Conservation (phyloP, 2,888 invertebrate species). For the Netelia melanura region DNA sequence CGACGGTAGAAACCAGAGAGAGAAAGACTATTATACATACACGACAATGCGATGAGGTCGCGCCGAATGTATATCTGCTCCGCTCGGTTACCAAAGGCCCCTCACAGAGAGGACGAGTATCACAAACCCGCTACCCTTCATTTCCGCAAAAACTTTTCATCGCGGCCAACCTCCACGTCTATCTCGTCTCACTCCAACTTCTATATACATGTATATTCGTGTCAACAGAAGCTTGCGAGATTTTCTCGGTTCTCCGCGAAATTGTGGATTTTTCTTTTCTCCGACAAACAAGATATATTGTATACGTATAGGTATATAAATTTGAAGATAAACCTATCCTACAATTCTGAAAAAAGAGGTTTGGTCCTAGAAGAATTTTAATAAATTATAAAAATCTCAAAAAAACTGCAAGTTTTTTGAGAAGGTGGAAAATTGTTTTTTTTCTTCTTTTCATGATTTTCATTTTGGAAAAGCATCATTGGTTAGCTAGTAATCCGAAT, state of each 20-base stretch:
- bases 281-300: background rate
- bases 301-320: background rate
- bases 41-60: conserved; percentile 36
- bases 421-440: too few species aligned
- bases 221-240: too few species aligned
- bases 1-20: conserved; percentile 23
- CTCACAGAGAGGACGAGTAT: conserved; percentile 18
- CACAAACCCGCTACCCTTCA: conserved; percentile 47
- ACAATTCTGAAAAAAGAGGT: too few species aligned
- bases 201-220: background rate
- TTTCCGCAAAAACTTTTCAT: conserved; percentile 61
- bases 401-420: too few species aligned
- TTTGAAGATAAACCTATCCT: too few species aligned
- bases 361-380: too few species aligned
- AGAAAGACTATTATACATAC: background rate
- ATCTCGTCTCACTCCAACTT: background rate
- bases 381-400: too few species aligned
- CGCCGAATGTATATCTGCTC: conserved; percentile 43
- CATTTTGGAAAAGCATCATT: too few species aligned
- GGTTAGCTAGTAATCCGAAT: too few species aligned
- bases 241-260: background rate
- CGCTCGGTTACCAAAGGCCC: conserved; percentile 2
- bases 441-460: too few species aligned
- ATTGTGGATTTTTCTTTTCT: background rate
- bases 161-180: background rate